These are phyloP conservation scores for Chanos chanos DNA, from an alignment of 2,797 vertebrate species.

Conservation along the genomic window DNA sequence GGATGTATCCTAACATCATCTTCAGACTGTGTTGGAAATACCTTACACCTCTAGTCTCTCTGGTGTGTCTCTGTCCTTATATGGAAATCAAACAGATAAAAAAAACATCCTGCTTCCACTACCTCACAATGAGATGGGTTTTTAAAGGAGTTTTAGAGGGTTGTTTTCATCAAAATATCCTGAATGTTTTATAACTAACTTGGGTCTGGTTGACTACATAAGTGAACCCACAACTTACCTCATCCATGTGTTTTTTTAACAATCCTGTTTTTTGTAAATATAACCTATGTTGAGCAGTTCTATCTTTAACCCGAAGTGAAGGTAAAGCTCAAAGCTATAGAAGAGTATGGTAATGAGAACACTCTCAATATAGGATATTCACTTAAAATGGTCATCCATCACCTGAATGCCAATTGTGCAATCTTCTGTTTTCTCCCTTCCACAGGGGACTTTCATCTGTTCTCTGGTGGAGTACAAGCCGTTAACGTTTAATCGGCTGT, in stretches of 20 bases:
- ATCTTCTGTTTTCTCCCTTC: neutral
- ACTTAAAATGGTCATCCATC: neutral
- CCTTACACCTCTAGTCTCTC: slow-evolving; percentile 65
- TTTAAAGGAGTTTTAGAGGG: too few relatives aligned
- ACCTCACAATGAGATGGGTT: too few relatives aligned
- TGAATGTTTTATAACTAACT: neutral
- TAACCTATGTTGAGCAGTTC: too few relatives aligned
- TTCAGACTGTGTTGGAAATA: slow-evolving; percentile 78
- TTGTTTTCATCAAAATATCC: neutral
- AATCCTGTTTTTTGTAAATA: too few relatives aligned
- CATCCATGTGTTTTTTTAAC: neutral
- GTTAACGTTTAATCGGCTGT: slow-evolving; percentile 59
- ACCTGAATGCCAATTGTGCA: neutral
- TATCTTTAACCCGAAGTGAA: too few relatives aligned
- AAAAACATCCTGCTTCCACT: too few relatives aligned
- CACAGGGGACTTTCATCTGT: slow-evolving; percentile 62
- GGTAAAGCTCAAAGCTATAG: too few relatives aligned
- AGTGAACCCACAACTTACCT: neutral
- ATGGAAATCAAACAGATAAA: too few relatives aligned
- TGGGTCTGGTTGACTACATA: too few relatives aligned
- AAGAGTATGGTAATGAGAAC: too few relatives aligned
- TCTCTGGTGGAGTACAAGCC: slow-evolving; percentile 67
- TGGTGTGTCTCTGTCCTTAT: too few relatives aligned
- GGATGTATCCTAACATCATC: slow-evolving; percentile 63
- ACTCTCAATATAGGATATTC: neutral